Evolutionary conservation across 1,140 invertebrate genomes (phyloP).

Genomic region (Proctacanthus coquilletti): DNA sequence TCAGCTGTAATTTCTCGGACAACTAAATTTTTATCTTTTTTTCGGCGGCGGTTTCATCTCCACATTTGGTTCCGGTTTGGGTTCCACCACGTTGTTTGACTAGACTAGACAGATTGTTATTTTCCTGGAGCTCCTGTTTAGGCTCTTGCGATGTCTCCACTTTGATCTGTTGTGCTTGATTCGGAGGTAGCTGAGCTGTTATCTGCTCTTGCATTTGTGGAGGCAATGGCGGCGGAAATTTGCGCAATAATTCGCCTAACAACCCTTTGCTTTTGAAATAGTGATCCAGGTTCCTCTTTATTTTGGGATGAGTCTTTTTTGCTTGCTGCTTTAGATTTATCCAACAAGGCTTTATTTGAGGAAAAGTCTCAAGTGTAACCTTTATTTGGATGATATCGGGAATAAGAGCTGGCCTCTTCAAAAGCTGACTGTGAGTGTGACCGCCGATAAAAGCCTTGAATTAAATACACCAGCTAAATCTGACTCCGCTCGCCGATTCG

Average conservation of each 20-base stretch:
- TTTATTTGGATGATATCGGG: conserved; percentile 88
- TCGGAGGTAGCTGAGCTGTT: too few species aligned
- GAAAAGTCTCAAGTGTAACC: conserved; percentile 96
- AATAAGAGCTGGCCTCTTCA: conserved; percentile 81
- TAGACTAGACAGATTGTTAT: too few species aligned
- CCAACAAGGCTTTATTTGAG: conserved; percentile 43
- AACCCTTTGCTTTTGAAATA: conserved; percentile 84
- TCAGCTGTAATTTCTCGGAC: too few species aligned
- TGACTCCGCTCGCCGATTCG: too few species aligned
- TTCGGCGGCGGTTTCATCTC: conserved; percentile 78
- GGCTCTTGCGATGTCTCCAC: too few species aligned
- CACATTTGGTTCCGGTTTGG: conserved; percentile 53
- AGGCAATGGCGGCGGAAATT: conserved; percentile 70
- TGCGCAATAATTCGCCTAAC: conserved; percentile 75
- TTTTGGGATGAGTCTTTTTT: conserved; percentile 48
- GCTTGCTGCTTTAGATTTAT: conserved; percentile 41
- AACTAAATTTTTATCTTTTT: conserved; percentile 61
- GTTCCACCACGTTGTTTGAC: too few species aligned
- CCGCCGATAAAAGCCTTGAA: too few species aligned
- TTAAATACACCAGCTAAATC: too few species aligned
- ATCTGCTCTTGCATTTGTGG: conserved; percentile 34
- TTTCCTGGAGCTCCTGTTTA: too few species aligned
- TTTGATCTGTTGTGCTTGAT: conserved; percentile 8
- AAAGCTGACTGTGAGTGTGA: conserved; percentile 91
- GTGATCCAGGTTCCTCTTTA: conserved; percentile 77